Conservation (phyloP, 2,797 vertebrate species). For the Mastacembelus armatus region DNA sequence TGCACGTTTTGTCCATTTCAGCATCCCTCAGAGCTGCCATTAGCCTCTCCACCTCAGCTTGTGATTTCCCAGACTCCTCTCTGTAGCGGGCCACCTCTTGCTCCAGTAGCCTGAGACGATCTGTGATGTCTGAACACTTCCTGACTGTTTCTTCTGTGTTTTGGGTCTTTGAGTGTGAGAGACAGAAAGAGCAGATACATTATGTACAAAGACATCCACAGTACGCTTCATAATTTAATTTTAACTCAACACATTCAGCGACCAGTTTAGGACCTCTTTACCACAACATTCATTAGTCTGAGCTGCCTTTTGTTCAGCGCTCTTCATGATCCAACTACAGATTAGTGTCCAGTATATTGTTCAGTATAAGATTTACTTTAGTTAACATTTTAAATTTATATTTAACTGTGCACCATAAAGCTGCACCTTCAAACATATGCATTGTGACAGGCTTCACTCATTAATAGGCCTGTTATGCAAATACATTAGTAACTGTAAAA, state of each 20-base stretch:
- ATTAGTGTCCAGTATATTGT: background rate
- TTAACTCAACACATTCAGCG: background rate
- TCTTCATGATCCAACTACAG: background rate
- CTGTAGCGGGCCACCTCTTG: constrained; percentile 93
- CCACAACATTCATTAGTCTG: background rate
- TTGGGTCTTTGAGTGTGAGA: constrained; percentile 70
- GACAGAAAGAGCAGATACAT: background rate
- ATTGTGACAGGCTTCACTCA: no score
- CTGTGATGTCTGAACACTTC: constrained; percentile 90
- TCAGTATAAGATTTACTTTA: background rate
- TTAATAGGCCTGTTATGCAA: no score
- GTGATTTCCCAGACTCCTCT: constrained; percentile 91
- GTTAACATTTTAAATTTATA: background rate
- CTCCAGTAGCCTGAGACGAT: constrained; percentile 92
- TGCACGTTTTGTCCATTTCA: constrained; percentile 92
- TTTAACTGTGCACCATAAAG: background rate
- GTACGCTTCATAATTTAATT: background rate
- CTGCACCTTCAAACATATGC: background rate
- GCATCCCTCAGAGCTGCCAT: constrained; percentile 92
- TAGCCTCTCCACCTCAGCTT: constrained; percentile 93
- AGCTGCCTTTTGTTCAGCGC: background rate
- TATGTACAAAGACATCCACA: background rate
- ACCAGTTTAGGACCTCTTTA: background rate
- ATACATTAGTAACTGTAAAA: background rate
- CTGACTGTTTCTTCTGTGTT: constrained; percentile 88